These are phyloP conservation scores for Chamaedrilus cognettii DNA, from an alignment of 2,888 invertebrate genomes.

Conservation along the genomic window DNA sequence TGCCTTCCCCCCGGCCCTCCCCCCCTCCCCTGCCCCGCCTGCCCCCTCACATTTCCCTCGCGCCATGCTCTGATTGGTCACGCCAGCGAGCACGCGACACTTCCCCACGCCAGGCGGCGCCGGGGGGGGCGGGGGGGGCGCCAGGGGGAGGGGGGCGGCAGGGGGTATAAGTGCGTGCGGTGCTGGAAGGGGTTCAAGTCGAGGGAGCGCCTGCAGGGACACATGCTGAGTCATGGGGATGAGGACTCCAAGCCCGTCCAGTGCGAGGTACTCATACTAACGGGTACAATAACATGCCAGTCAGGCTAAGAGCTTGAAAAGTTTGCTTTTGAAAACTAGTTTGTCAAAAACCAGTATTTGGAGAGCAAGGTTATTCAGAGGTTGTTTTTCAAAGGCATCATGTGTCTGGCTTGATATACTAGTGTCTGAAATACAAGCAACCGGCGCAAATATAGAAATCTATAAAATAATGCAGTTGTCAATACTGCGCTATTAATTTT, in stretches of 20 bases:
- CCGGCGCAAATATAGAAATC: no score
- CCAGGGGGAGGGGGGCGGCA: conserved; percentile 36
- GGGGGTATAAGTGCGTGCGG: conserved; percentile 65
- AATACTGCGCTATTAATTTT: no score
- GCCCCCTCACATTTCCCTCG: conserved; percentile 52
- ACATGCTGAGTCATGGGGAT: conserved; percentile 69
- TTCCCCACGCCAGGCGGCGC: no score
- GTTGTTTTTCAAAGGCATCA: neutral
- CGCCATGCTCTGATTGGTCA: conserved; percentile 62
- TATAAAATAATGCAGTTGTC: no score
- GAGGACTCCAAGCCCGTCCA: conserved; percentile 70
- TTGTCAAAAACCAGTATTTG: neutral
- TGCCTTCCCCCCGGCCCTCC: no score
- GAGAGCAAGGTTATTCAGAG: neutral
- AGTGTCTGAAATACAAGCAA: no score
- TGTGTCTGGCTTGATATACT: neutral
- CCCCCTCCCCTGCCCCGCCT: conserved; percentile 52
- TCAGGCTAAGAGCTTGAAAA: no score
- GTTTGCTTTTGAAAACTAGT: neutral
- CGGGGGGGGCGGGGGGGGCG: neutral
- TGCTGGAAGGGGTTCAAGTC: conserved; percentile 71
- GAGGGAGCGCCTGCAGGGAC: conserved; percentile 67
- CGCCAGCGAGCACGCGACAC: conserved; percentile 61
- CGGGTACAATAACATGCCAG: no score
- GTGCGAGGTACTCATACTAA: no score